Evolutionary conservation across 2,113 vertebrate genomes (phyloP).

Genomic region (Panurus biarmicus): DNA sequence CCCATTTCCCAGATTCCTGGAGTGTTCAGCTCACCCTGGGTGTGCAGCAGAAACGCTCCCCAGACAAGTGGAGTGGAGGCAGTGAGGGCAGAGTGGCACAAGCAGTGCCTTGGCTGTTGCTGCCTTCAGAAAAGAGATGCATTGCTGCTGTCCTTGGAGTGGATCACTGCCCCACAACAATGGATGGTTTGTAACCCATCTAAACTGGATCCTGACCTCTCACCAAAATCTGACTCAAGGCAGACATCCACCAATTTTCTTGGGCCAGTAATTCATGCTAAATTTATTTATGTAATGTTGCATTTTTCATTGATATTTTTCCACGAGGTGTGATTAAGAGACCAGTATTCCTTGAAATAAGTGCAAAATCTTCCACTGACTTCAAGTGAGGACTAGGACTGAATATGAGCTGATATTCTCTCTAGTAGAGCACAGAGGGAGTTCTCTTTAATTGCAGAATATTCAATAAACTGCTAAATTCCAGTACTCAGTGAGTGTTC

Average conservation of each 20-base stretch:
- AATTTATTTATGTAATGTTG: not conserved
- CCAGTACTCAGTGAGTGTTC: not conserved
- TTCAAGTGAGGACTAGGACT: not conserved
- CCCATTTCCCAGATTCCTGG: not conserved
- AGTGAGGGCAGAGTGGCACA: not conserved
- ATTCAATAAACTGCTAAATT: not conserved
- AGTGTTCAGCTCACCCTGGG: not conserved
- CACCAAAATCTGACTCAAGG: not conserved
- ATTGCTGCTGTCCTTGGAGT: not conserved
- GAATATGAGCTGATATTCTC: not conserved
- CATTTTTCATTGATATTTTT: not conserved
- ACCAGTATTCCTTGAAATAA: not conserved
- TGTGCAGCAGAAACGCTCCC: not conserved
- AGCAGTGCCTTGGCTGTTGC: not conserved
- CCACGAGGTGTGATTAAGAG: not conserved
- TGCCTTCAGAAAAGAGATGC: not conserved
- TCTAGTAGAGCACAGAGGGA: not conserved
- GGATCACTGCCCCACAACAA: not conserved
- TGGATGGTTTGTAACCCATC: not conserved
- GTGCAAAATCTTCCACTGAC: not conserved
- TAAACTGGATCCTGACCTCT: not conserved
- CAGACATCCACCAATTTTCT: not conserved
- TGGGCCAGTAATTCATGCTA: not conserved
- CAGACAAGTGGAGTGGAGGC: not conserved
- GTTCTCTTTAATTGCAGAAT: not conserved